Conservation (phyloP, 2,113 vertebrate genomes). For the Arizona elegans region DNA sequence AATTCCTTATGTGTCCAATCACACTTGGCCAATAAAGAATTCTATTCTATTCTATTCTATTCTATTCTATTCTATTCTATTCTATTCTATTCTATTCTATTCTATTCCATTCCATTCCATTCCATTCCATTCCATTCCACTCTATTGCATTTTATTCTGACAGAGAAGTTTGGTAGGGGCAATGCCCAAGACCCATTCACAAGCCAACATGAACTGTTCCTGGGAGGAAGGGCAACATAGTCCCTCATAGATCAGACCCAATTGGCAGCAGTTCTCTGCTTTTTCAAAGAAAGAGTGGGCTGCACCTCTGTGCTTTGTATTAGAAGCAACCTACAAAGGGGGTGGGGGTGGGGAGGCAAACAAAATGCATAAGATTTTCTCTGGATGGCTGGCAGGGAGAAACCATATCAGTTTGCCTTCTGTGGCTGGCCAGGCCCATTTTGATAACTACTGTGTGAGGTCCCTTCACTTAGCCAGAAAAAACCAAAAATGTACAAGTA, state of each 20-base stretch:
- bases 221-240: not conserved
- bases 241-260: not conserved
- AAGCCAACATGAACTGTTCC: not conserved
- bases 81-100: accelerated
- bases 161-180: not conserved
- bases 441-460: not conserved
- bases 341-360: not conserved
- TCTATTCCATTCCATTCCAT: too few species aligned
- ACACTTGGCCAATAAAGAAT: too few species aligned
- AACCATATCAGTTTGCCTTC: not conserved
- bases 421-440: not conserved
- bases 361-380: not conserved
- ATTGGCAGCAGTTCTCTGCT: not conserved
- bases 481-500: too few species aligned
- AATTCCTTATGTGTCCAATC: too few species aligned
- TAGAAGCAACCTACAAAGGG: not conserved
- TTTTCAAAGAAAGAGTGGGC: not conserved
- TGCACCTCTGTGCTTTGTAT: not conserved
- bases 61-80: too few species aligned
- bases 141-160: not conserved
- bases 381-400: not conserved
- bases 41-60: too few species aligned
- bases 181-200: not conserved
- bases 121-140: too few species aligned
- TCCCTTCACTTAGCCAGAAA: not conserved